Base-by-base conservation (phyloP, 1,140 invertebrate genomes). In the Eubasilissa regina region DNA sequence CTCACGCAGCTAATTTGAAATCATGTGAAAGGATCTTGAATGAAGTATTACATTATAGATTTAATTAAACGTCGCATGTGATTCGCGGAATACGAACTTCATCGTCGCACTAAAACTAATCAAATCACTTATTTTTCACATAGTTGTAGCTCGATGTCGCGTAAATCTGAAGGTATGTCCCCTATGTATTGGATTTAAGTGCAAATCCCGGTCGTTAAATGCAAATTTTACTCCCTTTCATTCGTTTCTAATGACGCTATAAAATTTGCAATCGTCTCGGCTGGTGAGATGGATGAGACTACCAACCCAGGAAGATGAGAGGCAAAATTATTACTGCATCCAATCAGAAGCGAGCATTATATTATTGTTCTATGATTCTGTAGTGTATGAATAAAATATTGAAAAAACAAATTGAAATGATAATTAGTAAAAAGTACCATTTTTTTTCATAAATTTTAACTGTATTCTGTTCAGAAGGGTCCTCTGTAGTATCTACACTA, bases 161-260 rank as follows among this genome's bases (percentile, higher is more conserved):
- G 17, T 70, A 53, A 70, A 48, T 51, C 66, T 45, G 9, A 56
- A 21, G 9, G 4, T 3, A 11, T 25, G 25, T 80, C 78, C 78
- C 81, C 72, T 43, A 35, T 48, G 81, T 77, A 80, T 80, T 21
- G 78, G 35, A 70, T 78, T 78, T 80, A 82, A 82, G 81, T 82
- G 78, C 81, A 82, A 82, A 82, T 82, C 77, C 76, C 35, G 45
- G 76, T 82, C 81, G 81, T 80, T 82, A 80, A 75, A 82, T 82
- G 78, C 72, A 82, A 82, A 82, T 82, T 82, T 80, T 78, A 78
- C 78, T 80, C 75, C 75, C 78, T 68, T 81, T 79, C 77, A 66
- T 79, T 75, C 68, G 75, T 75, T 60, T 80, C 78, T 82, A 82
- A 82, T 78, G 81, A 82, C 73, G 68, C 76, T 21, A 80, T 82